Base-by-base conservation (phyloP, 2,797 vertebrate genomes). In the Avahi laniger region DNA sequence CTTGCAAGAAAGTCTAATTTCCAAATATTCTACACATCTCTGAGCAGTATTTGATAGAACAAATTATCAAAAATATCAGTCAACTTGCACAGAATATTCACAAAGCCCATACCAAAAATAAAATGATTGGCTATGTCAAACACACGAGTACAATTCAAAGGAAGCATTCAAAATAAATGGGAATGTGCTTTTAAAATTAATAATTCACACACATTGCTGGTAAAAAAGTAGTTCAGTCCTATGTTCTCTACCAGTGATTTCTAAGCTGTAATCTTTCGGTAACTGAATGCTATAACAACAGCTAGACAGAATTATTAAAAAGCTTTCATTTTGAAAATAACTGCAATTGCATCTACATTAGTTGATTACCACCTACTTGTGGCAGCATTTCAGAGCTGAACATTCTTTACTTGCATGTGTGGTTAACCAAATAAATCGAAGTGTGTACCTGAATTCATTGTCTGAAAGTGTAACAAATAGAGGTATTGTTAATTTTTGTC, bases 111-210 rank as follows among this genome's bases (percentile, higher is more conserved):
- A 92, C 26, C 61, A 79, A 85, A 96, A 96, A 70, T 52, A 78
- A 94, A 93, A 82, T 84, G 20, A 72, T 92, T 92, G 84, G 57
- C n/a, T 82, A 83, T 82, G 85, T 83, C 75, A 92, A 41, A 86
- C 48, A 59, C 46, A 91, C 24, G 7, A 79, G 0, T 63, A 91
- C 2, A 94, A 94, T 50, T 93, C 59, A 94, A 28, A 89, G 22
- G 85, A 73, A 17, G 46, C 2, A 4, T 63, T 11, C 52, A 96
- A 70, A 96, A 93, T 63, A 92, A 96, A 89, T 86, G 46, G 20
- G 89, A 91, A 61, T 54, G 2, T n/a, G 20, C 17, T 93, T 92
- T 96, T 67, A 59, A 94, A 96, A 81, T 78, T 38, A 95, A 89
- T 30, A 76, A 76, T 48, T 41, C 46, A 78, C 41, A 84, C 54